Conservation (phyloP, 2,113 vertebrate species). For the Malurus cyaneus region DNA sequence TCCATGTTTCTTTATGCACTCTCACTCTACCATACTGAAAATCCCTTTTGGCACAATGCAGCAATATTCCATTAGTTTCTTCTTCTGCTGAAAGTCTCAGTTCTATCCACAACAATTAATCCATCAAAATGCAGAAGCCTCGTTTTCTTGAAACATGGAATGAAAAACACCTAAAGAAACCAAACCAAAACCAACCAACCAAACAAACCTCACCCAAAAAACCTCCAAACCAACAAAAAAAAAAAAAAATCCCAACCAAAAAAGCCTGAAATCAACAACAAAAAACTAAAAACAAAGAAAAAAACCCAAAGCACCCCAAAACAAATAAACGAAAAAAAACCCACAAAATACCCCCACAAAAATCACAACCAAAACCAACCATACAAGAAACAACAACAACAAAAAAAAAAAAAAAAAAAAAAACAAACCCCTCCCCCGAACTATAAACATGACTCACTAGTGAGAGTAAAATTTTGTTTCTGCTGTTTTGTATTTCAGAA, state of each 20-base stretch:
- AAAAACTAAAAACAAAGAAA: not conserved
- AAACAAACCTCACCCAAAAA: not conserved
- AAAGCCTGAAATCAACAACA: too few relatives aligned
- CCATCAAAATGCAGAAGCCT: not conserved
- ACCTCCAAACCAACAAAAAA: rapidly evolving
- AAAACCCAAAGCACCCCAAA: too few relatives aligned
- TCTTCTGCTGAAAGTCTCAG: not conserved
- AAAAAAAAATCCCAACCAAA: too few relatives aligned
- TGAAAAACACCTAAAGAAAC: not conserved
- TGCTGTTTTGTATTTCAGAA: not conserved
- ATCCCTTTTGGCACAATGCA: not conserved
- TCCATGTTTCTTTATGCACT: not conserved
- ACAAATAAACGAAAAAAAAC: too few relatives aligned
- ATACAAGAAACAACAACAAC: too few relatives aligned
- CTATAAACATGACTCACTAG: not conserved
- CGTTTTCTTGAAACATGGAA: not conserved
- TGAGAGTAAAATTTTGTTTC: not conserved
- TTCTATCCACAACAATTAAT: not conserved
- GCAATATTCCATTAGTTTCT: not conserved
- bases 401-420: not conserved
- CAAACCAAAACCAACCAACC: not conserved
- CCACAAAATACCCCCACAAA: too few relatives aligned
- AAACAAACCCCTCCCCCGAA: rapidly evolving
- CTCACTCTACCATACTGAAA: not conserved
- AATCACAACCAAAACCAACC: too few relatives aligned